Evolutionary conservation across 2,888 invertebrate species (phyloP), one percentile per base, ranked within the genome.

Genomic region (Drosophila cracens): DNA sequence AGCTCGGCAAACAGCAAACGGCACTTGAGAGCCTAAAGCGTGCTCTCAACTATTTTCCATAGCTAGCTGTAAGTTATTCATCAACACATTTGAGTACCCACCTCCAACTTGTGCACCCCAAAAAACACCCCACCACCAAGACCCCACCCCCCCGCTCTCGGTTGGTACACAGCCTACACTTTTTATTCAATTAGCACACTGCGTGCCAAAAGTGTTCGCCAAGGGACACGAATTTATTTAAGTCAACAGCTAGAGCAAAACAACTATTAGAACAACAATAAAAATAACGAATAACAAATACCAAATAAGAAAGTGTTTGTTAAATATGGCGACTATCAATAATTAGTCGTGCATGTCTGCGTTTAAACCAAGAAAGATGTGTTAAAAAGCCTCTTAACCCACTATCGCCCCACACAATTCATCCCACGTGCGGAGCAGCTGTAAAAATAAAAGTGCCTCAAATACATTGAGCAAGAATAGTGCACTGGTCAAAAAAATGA

Each of bases 121-220:
- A 21, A 3, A 10, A 5, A 4, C 13, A 16, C 1, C 16, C 0
- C 27, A 4, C n/a, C n/a, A 6, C 33, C 25, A 34, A 7, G 13
- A 2, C 11, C 18, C 1, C 18, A 13, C 2, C 2, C 13, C 21
- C 16, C 21, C 3, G 7, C 27, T 1, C 10, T 11, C 48, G 31
- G 53, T 51, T 60, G 49, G 61, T 49, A 56, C 68, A 67, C 64
- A 53, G 65, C 61, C 64, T 62, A 66, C 61, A 79, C 76, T 83
- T 86, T 86, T 83, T 74, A 89, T 86, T 86, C 87, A 86, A 86
- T 86, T 86, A 89, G 78, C 85, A 78, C 72, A 61, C 54, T 60
- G 60, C 62, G 65, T 57, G 59, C 59, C 64, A 79, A 72, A 79
- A 72, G 62, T 71, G 63, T 16, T 43, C 53, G 58, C 66, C 79